A percentile compares a stretch with the other conserved stretches of the same genome.
Evolutionary conservation across 2,113 vertebrate genomes (phyloP).

Genomic region (Physeter macrocephalus): DNA sequence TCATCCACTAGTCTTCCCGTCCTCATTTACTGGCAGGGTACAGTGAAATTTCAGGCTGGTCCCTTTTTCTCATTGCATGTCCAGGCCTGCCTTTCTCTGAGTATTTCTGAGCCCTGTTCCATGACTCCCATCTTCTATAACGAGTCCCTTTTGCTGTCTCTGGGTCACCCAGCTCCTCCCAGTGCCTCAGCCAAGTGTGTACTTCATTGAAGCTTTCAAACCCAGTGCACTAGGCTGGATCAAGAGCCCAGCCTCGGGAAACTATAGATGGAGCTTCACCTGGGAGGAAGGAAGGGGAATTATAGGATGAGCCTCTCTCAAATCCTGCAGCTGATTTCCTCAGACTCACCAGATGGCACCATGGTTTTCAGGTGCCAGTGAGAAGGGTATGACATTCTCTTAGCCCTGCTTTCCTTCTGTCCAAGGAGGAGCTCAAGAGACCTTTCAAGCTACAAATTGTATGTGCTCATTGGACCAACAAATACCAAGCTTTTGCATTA

Average conservation of each 20-base stretch:
- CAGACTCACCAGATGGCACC: not conserved
- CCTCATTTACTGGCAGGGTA: not conserved
- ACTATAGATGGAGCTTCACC: not conserved
- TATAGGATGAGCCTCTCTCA: not conserved
- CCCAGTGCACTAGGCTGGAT: not conserved
- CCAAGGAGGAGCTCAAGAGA: not conserved
- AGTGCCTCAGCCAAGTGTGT: not conserved
- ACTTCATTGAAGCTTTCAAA: not conserved
- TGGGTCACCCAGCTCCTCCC: not conserved
- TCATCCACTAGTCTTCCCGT: not conserved
- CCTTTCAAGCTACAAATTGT: not conserved
- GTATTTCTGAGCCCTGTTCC: not conserved
- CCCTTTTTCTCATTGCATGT: not conserved
- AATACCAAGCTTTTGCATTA: conserved; percentile 4
- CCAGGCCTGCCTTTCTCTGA: not conserved
- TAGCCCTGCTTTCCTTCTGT: not conserved
- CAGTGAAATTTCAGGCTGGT: not conserved
- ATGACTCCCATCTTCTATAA: not conserved
- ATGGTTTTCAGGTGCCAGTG: not conserved
- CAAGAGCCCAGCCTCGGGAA: not conserved
- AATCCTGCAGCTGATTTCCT: not conserved
- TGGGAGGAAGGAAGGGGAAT: not conserved
- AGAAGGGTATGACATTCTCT: not conserved
- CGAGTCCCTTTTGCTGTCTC: not conserved
- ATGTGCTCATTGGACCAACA: not conserved